A percentile compares a stretch with the other conserved stretches of the same genome.
These are phyloP conservation scores for Arnoldichthys spilopterus DNA, from an alignment of 2,797 vertebrate species.

Conservation along the genomic window DNA sequence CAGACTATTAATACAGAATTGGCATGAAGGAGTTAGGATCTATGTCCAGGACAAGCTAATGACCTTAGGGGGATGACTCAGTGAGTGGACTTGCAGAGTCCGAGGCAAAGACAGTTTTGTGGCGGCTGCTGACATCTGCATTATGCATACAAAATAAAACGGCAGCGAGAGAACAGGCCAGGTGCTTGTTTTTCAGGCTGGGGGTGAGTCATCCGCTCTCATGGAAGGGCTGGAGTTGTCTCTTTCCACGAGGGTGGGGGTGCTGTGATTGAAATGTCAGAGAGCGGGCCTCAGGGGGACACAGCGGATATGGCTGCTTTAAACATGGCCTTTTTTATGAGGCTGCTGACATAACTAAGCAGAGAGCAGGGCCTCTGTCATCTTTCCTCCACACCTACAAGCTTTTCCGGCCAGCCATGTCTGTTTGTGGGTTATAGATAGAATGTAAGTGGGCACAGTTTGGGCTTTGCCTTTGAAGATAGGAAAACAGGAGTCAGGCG, in stretches of 20 bases:
- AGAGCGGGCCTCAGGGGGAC: slow-evolving; percentile 21
- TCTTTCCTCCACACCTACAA: slow-evolving; percentile 47
- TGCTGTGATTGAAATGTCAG: slow-evolving; percentile 42
- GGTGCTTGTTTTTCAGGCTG: slow-evolving; percentile 36
- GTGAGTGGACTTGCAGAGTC: too few relatives aligned
- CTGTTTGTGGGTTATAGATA: neutral
- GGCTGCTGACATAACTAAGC: slow-evolving; percentile 42
- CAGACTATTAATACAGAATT: neutral
- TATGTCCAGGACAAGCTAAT: neutral
- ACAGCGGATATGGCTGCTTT: slow-evolving; percentile 36
- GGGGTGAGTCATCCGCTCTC: slow-evolving; percentile 38
- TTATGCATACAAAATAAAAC: neutral
- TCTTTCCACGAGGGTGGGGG: slow-evolving; percentile 28
- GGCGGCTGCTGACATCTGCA: neutral
- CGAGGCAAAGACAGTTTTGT: neutral
- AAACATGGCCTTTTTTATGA: slow-evolving; percentile 26
- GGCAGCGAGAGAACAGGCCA: slow-evolving; percentile 29
- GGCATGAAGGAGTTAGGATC: neutral
- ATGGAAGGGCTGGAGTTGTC: neutral
- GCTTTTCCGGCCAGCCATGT: slow-evolving; percentile 23
- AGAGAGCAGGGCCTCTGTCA: slow-evolving; percentile 35
- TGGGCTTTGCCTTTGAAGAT: neutral
- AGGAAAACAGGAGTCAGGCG: neutral
- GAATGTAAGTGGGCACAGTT: neutral
- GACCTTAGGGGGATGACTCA: too few relatives aligned